phyloP scores from a whole-genome alignment of 2,888 invertebrate genomes.

The Ashinkailepas kermadecensis region DNA sequence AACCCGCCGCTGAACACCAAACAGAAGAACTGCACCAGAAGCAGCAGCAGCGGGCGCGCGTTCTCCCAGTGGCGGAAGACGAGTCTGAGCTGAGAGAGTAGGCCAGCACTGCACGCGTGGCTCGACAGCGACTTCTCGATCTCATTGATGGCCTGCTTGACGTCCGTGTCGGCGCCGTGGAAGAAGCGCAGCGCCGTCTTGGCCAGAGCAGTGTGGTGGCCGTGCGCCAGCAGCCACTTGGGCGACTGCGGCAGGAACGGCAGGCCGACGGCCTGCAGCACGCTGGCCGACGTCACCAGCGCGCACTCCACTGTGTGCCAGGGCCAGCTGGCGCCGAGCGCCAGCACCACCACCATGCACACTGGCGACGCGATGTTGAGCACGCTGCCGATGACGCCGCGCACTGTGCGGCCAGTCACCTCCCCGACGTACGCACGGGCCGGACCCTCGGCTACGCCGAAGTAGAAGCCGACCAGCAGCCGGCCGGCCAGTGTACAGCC shows the following conservation, averaged over 20 bases:
- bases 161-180: background rate
- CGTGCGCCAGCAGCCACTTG: constrained; percentile 17
- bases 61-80: constrained; percentile 8
- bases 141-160: background rate
- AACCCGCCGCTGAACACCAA: constrained; percentile 1
- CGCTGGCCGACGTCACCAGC: background rate
- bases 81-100: background rate
- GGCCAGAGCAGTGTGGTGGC: background rate
- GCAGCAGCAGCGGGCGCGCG: constrained; percentile 1
- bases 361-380: background rate
- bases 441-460: constrained; percentile 4
- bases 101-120: background rate
- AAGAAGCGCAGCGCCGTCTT: background rate
- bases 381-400: background rate
- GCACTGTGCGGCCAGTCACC: background rate
- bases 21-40: constrained; percentile 19
- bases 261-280: background rate
- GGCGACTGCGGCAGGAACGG: background rate
- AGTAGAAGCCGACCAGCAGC: constrained; percentile 9
- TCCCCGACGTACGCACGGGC: constrained; percentile 11
- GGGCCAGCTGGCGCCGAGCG: background rate
- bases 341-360: background rate
- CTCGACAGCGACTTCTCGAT: background rate
- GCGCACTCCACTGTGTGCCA: background rate
- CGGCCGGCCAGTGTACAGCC: background rate